These are phyloP conservation scores for Pholis gunnellus DNA, from an alignment of 2,113 vertebrate species.

Conservation along the genomic window DNA sequence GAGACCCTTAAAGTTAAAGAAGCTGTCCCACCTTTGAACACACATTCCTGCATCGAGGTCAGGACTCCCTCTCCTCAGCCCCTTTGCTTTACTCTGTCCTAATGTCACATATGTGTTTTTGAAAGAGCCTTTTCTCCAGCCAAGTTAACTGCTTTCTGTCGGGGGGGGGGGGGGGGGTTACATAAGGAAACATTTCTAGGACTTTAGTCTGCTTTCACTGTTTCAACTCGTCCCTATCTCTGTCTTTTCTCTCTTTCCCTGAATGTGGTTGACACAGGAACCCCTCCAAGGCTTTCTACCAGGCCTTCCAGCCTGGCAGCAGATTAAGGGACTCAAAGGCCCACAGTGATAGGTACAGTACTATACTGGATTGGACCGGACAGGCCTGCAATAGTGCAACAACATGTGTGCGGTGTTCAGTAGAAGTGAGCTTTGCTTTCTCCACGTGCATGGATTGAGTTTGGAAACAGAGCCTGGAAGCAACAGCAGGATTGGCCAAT, in stretches of 20 bases:
- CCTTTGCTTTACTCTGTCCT: not conserved
- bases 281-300: constrained; percentile 97
- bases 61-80: not conserved
- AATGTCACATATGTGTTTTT: constrained; percentile 6
- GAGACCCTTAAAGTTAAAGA: constrained; percentile 49
- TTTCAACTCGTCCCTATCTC: constrained; percentile 62
- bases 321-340: constrained; percentile 94
- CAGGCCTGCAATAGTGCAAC: constrained; percentile 64
- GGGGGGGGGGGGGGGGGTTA: not conserved
- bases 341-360: constrained; percentile 94
- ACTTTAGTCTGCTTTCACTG: constrained; percentile 40
- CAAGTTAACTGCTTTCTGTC: not conserved
- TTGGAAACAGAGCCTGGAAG: constrained; percentile 73
- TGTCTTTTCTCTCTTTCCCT: constrained; percentile 67
- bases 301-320: constrained; percentile 93
- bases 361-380: constrained; percentile 80
- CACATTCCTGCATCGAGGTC: constrained; percentile 33
- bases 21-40: constrained; percentile 54
- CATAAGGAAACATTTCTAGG: constrained; percentile 28
- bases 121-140: constrained; percentile 2
- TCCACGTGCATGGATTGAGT: constrained; percentile 76
- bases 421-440: constrained; percentile 67
- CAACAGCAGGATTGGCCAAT: constrained; percentile 45
- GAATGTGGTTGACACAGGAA: constrained; percentile 89
- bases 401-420: constrained; percentile 72